phyloP scores from a whole-genome alignment of 37 sponge, comb jelly and placozoan genomes.

The Corticium candelabrum region DNA sequence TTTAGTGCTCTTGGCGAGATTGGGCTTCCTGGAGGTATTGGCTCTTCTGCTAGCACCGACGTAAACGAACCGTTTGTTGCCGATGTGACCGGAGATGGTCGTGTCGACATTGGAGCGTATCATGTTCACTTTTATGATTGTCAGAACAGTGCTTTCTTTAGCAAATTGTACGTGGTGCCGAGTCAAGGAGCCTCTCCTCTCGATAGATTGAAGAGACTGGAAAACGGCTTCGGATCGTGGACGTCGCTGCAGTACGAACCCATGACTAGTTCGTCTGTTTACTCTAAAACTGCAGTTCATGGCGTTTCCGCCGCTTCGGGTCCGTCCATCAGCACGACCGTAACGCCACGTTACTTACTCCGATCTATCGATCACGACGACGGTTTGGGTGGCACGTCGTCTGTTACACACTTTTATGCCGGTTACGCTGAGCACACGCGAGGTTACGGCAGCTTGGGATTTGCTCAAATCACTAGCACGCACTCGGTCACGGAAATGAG shows the following conservation, averaged over 20 bases:
- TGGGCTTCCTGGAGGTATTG: constrained; percentile 15
- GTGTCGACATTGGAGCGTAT: neutral
- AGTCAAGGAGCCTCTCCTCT: neutral
- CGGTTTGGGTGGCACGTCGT: neutral
- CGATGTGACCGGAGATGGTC: neutral
- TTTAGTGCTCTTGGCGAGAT: constrained; percentile 3
- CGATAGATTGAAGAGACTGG: neutral
- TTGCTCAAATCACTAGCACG: neutral
- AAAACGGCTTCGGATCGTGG: neutral
- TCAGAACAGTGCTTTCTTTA: neutral
- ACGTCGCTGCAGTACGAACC: neutral
- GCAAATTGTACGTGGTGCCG: neutral
- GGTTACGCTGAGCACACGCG: neutral
- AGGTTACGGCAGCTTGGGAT: neutral
- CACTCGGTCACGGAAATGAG: neutral
- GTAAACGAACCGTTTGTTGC: neutral
- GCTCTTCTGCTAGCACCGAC: neutral
- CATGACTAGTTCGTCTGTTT: neutral
- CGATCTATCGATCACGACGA: neutral
- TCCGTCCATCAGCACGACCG: neutral
- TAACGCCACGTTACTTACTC: neutral
- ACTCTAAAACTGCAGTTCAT: too few species aligned
- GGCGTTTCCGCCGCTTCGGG: neutral
- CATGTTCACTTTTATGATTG: neutral
- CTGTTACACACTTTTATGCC: constrained; percentile 13